Evolutionary conservation across 2,113 vertebrate species (phyloP).

Genomic region (Platichthys flesus): DNA sequence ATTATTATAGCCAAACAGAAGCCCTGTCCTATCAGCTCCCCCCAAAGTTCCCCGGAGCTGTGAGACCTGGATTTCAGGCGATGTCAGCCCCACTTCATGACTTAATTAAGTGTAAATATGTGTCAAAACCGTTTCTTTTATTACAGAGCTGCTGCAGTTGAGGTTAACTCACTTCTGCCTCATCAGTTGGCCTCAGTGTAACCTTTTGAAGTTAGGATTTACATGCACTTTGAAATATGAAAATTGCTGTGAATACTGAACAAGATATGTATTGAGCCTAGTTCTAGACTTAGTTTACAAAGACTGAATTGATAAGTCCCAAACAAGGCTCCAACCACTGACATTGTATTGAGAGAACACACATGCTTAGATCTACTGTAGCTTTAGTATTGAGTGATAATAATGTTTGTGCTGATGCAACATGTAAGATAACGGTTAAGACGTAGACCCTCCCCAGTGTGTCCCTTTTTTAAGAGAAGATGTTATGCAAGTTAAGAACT

Average conservation of each 20-base stretch:
- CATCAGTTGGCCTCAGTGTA: conserved; percentile 4
- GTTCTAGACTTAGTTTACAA: conserved; percentile 56
- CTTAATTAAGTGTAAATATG: conserved; percentile 64
- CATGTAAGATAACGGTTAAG: conserved; percentile 34
- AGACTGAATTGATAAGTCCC: conserved; percentile 11
- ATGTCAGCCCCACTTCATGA: conserved; percentile 31
- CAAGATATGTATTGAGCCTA: conserved; percentile 42
- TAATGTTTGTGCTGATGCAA: conserved; percentile 28
- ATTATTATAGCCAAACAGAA: conserved; percentile 8
- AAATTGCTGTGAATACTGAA: conserved; percentile 53
- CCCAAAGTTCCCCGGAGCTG: not conserved
- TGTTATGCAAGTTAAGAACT: not conserved
- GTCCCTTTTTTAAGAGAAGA: conserved; percentile 28
- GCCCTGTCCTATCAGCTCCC: conserved; percentile 6
- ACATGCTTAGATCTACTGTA: conserved; percentile 38
- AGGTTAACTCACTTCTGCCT: conserved; percentile 13
- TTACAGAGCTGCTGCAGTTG: conserved; percentile 8
- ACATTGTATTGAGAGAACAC: conserved; percentile 28
- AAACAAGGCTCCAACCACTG: conserved; percentile 29
- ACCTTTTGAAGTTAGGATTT: conserved; percentile 47
- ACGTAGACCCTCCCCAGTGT: not conserved
- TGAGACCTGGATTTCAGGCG: conserved; percentile 17
- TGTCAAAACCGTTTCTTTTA: conserved; percentile 28
- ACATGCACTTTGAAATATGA: conserved; percentile 57
- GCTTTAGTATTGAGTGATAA: conserved; percentile 41